These are phyloP conservation scores for Thereva unica DNA, from an alignment of 2,888 invertebrate genomes.

Conservation along the genomic window DNA sequence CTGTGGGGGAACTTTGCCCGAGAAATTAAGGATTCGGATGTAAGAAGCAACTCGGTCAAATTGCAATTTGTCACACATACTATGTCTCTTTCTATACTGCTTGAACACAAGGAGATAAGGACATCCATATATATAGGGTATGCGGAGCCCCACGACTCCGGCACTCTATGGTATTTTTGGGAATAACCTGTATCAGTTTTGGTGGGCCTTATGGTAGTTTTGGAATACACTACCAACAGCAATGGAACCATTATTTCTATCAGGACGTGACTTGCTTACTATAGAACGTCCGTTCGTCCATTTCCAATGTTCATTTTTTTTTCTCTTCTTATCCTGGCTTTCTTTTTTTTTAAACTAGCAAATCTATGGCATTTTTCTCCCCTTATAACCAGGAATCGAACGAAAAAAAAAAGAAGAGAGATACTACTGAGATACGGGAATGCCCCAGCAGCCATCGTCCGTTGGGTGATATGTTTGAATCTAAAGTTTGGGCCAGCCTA, in stretches of 20 bases:
- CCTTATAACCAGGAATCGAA: no score
- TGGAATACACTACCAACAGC: slow-evolving; percentile 26
- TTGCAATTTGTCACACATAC: slow-evolving; percentile 32
- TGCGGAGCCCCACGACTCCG: no score
- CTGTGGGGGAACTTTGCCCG: slow-evolving; percentile 3
- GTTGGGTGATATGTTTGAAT: no score
- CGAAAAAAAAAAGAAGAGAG: no score
- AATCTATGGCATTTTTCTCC: no score
- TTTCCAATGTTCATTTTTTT: no score
- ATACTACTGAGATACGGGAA: no score
- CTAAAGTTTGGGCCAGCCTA: no score
- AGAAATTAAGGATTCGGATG: slow-evolving; percentile 32
- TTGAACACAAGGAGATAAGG: neutral
- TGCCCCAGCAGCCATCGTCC: no score
- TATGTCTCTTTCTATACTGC: slow-evolving; percentile 1
- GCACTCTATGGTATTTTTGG: slow-evolving; percentile 9
- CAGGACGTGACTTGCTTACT: slow-evolving; percentile 24
- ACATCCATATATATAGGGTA: no score
- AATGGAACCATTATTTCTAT: slow-evolving; percentile 31
- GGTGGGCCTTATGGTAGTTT: slow-evolving; percentile 17
- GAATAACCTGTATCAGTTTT: slow-evolving; percentile 27
- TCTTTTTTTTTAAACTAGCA: no score
- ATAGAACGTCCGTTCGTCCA: neutral
- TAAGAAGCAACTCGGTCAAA: slow-evolving; percentile 23
- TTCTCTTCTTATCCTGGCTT: no score